A percentile compares a stretch with the other conserved stretches of the same genome.
Evolutionary conservation across 1,140 invertebrate species (phyloP).

Genomic region (Lordiphosa collinella): DNA sequence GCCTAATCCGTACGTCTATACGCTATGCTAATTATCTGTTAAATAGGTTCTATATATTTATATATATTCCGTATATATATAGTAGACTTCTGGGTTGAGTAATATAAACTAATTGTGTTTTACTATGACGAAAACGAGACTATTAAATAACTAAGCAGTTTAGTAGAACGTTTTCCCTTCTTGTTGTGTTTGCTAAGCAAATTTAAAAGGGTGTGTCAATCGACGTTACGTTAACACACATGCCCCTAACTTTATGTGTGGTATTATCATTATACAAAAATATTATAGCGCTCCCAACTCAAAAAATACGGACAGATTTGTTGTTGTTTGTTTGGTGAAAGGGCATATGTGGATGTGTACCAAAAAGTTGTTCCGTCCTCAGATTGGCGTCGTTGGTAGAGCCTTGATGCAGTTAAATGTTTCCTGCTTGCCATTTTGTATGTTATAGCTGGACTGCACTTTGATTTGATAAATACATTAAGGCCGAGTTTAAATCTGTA

Average conservation of each 20-base stretch:
- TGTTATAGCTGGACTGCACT: conserved; percentile 13
- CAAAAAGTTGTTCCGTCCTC: conserved; percentile 4
- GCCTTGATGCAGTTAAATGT: background rate
- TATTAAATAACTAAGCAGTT: conserved; percentile 44
- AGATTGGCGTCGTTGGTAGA: background rate
- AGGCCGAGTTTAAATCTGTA: background rate
- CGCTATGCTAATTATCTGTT: conserved; percentile 27
- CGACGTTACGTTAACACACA: background rate
- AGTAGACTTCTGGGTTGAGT: conserved; percentile 24
- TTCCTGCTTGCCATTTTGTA: background rate
- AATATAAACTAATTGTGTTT: conserved; percentile 36
- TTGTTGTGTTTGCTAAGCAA: conserved; percentile 20
- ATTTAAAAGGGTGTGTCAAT: conserved; percentile 17
- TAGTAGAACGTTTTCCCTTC: conserved; percentile 29
- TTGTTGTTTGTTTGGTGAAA: conserved; percentile 25
- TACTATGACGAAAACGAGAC: conserved; percentile 50
- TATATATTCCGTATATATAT: conserved; percentile 27
- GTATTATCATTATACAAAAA: background rate
- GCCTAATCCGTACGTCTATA: conserved; percentile 16
- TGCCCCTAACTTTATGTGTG: background rate
- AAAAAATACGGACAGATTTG: conserved; percentile 26
- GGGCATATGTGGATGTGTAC: background rate
- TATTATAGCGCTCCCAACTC: conserved; percentile 25
- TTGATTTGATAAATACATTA: background rate
- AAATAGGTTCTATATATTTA: conserved; percentile 22